Conservation (phyloP, 2,113 vertebrate species). For the Malurus cyaneus region DNA sequence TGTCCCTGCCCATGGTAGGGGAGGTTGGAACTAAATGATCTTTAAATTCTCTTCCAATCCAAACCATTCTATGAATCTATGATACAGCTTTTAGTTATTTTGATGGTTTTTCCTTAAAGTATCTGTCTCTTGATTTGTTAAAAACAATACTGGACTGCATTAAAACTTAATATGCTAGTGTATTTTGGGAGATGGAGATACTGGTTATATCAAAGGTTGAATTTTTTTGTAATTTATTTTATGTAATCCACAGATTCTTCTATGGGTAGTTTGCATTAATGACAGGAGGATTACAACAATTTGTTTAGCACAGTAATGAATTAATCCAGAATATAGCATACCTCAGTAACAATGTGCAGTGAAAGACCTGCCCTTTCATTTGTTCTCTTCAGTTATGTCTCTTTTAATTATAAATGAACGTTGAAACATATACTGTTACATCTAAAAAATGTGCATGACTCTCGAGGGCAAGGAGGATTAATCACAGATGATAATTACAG, state of each 20-base stretch:
- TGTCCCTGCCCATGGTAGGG: background rate
- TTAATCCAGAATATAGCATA: background rate
- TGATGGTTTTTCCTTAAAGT: background rate
- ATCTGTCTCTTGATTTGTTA: background rate
- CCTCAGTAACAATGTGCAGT: background rate
- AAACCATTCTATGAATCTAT: background rate
- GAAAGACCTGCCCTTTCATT: background rate
- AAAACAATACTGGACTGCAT: background rate
- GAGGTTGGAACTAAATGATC: background rate
- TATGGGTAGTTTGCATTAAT: background rate
- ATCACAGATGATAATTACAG: constrained; percentile 61
- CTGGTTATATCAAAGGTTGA: background rate
- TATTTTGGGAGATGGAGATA: background rate
- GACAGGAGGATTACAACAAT: background rate
- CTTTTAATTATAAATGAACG: constrained; percentile 7
- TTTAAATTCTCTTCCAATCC: background rate
- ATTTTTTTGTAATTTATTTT: background rate
- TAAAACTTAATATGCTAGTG: background rate
- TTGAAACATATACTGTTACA: background rate
- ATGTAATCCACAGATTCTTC: background rate
- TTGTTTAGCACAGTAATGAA: background rate
- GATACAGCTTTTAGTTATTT: background rate
- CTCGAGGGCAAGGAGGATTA: constrained; percentile 38
- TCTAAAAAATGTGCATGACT: constrained; percentile 28
- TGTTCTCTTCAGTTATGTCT: background rate